Evolutionary conservation across 30 jellyfish, hydroid and myxozoan species (phyloP).

Genomic region (Turritopsis dohrnii): DNA sequence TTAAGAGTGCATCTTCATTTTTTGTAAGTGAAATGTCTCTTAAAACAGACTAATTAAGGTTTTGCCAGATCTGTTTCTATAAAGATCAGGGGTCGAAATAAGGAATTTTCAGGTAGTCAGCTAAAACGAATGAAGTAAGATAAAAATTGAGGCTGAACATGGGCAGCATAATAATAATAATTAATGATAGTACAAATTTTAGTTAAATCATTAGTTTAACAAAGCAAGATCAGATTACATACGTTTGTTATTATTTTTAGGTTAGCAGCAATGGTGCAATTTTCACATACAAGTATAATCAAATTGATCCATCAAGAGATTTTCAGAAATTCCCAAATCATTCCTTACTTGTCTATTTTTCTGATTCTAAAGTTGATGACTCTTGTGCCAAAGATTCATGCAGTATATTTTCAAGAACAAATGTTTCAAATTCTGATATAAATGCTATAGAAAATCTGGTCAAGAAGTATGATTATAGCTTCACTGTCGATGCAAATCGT

Average conservation of each 20-base stretch:
- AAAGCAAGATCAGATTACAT: too few relatives aligned
- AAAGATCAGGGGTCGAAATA: too few relatives aligned
- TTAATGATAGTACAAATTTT: too few relatives aligned
- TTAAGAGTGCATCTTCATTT: too few relatives aligned
- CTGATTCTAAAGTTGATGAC: neutral
- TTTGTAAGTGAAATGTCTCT: too few relatives aligned
- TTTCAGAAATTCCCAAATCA: neutral
- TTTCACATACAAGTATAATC: neutral
- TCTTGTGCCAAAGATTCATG: neutral
- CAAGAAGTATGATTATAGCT: neutral
- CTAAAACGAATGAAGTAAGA: too few relatives aligned
- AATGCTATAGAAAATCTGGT: neutral
- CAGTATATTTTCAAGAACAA: neutral
- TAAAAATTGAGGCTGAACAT: too few relatives aligned
- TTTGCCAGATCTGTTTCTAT: too few relatives aligned
- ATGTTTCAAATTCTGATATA: neutral
- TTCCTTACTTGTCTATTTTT: neutral
- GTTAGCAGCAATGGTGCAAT: slow-evolving; percentile 13
- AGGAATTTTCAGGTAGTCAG: too few relatives aligned
- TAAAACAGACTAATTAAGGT: too few relatives aligned
- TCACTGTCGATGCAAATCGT: neutral
- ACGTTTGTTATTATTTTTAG: neutral
- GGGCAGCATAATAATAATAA: too few relatives aligned
- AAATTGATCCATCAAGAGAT: neutral
- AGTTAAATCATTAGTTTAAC: too few relatives aligned